These are phyloP conservation scores for Oryctolagus cuniculus DNA, from an alignment of 2,113 vertebrate species.

Conservation along the genomic window mOryCun1.1 NC_091436.1:138919501-138920000, in stretches of 20 bases:
- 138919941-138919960: fast-evolving
- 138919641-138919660: neutral
- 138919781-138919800: constrained; percentile 28
- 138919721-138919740: neutral
- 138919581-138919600: neutral
- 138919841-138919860: constrained; percentile 8
- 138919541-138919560: neutral
- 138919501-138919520: neutral
- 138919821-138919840: neutral
- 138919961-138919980: neutral
- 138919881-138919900: neutral
- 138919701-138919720: neutral
- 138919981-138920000: fast-evolving
- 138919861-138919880: neutral
- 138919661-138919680: neutral
- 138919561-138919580: neutral
- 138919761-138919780: neutral
- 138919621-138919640: neutral
- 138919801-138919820: neutral
- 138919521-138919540: neutral
- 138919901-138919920: neutral
- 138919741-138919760: constrained; percentile 24
- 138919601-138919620: neutral
- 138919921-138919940: neutral
- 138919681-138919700: constrained; percentile 26